Conservation (phyloP, 2,888 invertebrate genomes). For the Oligia latruncula region DNA sequence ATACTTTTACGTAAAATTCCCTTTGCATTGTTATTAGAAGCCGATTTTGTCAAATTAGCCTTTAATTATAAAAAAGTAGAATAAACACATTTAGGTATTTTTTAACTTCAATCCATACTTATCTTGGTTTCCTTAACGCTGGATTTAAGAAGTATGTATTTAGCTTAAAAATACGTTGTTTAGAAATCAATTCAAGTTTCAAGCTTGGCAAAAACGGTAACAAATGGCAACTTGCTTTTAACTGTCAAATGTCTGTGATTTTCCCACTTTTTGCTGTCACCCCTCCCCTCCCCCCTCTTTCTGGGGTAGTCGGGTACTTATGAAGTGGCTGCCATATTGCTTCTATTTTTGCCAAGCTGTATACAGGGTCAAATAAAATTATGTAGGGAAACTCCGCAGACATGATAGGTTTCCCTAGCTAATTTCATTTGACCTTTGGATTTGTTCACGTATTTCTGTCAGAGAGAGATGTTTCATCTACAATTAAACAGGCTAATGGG, state of each 20-base stretch:
- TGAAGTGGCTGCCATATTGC: neutral
- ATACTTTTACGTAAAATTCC: constrained; percentile 23
- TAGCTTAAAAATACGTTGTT: neutral
- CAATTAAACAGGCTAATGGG: neutral
- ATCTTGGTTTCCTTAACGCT: neutral
- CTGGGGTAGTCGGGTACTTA: neutral
- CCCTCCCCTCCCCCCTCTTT: neutral
- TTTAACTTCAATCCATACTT: no score
- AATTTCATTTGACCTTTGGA: neutral
- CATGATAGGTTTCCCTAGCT: neutral
- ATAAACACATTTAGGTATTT: neutral
- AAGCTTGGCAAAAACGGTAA: neutral
- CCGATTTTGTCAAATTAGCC: constrained; percentile 1
- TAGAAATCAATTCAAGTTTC: neutral
- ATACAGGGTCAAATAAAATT: neutral
- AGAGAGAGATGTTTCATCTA: constrained; percentile 7
- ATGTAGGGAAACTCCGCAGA: neutral
- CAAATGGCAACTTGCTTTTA: neutral
- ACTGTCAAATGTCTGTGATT: neutral
- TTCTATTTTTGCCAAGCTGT: neutral
- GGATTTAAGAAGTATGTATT: neutral
- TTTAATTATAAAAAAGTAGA: neutral
- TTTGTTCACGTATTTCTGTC: neutral
- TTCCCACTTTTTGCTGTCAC: neutral
- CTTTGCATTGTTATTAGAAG: neutral